Evolutionary conservation across 2,888 invertebrate genomes (phyloP), one percentile per base, ranked within the genome.

Genomic region (Volucella inanis): DNA sequence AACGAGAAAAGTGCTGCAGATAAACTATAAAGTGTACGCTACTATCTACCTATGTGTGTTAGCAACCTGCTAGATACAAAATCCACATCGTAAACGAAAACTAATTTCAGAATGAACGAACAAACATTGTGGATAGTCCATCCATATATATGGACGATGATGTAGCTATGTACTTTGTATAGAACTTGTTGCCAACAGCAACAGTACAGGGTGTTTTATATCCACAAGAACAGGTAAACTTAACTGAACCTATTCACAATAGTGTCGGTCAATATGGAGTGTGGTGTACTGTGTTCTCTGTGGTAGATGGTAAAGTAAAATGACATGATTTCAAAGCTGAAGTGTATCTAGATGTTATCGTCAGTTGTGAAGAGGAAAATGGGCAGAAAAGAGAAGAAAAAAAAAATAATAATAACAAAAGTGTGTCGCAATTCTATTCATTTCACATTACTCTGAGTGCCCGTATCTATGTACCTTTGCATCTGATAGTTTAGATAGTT

Each of bases 391-490:
- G 18, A 74, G 50, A 52, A 15, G 10, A 52, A 57, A 52, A 50
- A 18, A 18, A 45, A 22, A 59, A 65, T 18, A 59, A n/a, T n/a
- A n/a, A n/a, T n/a, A n/a, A n/a, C 61, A 52, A 72, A 79, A 79
- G 78, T 79, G 78, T 79, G 78, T 72, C 78, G 71, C 78, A 79
- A 79, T 71, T 78, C 50, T 22, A 62, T 39, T 62, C 49, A 38
- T 43, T 43, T 67, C 62, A 18, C 54, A 52, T 72, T 61, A 62
- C 52, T 62, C 38, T 9, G 14, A 67, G 55, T 65, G 62, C 52
- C 43, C 15, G 57, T 67, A 38, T 22, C 22, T 43, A n/a, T 38
- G 43, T 45, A 50, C 41, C 41, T 65, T 38, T 55, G 47, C 55
- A 57, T 65, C 50, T 49, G 14, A 49, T 49, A 59, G 18, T 43